Conservation (phyloP, 2,113 vertebrate species). For the Sceloporus undulatus region DNA sequence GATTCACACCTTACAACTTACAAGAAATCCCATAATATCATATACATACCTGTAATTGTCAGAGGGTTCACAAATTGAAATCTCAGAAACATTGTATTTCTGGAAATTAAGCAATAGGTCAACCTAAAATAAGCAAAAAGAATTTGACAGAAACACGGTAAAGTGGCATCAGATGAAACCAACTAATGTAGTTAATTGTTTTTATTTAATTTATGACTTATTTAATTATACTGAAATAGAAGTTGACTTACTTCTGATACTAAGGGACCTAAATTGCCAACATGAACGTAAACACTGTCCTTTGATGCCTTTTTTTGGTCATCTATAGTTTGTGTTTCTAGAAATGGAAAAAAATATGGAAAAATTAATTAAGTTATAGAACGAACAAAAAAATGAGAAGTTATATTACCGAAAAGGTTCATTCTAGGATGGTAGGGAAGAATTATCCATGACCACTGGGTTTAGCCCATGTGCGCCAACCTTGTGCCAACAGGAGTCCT, state of each 20-base stretch:
- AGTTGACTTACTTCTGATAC: conserved; percentile 71
- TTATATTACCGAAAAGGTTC: too few relatives aligned
- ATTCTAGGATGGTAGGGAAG: too few relatives aligned
- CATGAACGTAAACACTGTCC: conserved; percentile 40
- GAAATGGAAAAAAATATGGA: conserved; percentile 35
- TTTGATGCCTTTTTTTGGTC: conserved; percentile 19
- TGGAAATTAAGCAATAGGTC: conserved; percentile 70
- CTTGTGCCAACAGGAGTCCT: too few relatives aligned
- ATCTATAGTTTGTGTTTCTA: conserved; percentile 56
- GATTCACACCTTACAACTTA: neutral
- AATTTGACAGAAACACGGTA: neutral
- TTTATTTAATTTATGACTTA: too few relatives aligned
- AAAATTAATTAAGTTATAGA: neutral
- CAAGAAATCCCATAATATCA: neutral
- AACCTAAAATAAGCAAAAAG: conserved; percentile 61
- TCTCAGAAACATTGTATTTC: conserved; percentile 68
- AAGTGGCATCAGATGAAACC: neutral
- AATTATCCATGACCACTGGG: too few relatives aligned
- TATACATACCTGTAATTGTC: conserved; percentile 64
- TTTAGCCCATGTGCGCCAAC: too few relatives aligned
- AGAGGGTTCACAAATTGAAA: conserved; percentile 58
- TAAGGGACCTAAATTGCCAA: conserved; percentile 54
- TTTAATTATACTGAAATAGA: neutral
- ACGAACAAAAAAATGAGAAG: neutral
- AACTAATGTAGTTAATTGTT: neutral